Evolutionary conservation across 2,113 vertebrate species (phyloP), one percentile per base, ranked within the genome.

Genomic region (Eira barbara): DNA sequence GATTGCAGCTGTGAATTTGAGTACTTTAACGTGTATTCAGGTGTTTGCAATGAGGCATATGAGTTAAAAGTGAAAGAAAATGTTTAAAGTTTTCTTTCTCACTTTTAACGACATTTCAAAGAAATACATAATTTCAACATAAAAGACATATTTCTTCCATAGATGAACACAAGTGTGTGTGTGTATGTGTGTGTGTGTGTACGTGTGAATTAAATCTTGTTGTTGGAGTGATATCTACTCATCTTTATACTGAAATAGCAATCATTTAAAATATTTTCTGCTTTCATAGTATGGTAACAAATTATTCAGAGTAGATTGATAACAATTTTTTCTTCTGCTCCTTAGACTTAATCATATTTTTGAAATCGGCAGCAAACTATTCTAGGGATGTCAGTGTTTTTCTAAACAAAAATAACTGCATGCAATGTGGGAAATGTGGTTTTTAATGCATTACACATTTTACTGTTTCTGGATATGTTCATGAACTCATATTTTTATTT

Each of bases 21-120:
- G 71, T 81, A 55, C 92, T 96, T 96, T 91, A 63, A 90, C 49
- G 42, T 87, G 84, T 42, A 57, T 55, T 88, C 87, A 88, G 25
- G 78, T 97, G 71, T 97, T 97, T 97, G 63, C 80, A 95, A 87
- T 97, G 88, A 80, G 89, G 55, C 65, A 42, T 52, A 89, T 61
- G 80, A 85, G 67, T 94, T 93, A 95, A 95, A 96, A 92, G 52
- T 95, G 39, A 95, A 97, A 92, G 84, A 90, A 98, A 90, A 80
- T 76, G 34, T 92, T 95, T 90, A 82, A 88, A 42, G 25, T 94
- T 97, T 94, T 67, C 76, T 84, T 93, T 36, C 34, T 96, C 18
- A 36, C 89, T 96, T 95, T 96, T 69, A 97, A 97, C 47, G 80
- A 6, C 7, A 59, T 96, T 97, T 96, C 91, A 97, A 97, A 89